A percentile compares a stretch with the other conserved stretches of the same genome.
Conservation (phyloP, 2,888 invertebrate species). For the Tipula helvola region DNA sequence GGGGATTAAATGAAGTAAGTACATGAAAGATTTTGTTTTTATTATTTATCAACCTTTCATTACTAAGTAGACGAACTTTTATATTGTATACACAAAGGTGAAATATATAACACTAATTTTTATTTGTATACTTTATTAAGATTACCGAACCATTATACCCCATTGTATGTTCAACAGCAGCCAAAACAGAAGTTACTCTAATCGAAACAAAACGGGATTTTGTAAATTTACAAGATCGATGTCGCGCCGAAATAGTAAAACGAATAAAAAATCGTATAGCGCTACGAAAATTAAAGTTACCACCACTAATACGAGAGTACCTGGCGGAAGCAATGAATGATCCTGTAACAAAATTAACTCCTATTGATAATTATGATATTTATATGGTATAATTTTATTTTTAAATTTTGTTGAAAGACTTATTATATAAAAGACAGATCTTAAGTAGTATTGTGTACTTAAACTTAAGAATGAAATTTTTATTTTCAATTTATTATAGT, state of each 20-base stretch:
- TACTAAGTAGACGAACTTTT: too few relatives aligned
- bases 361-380: slow-evolving; percentile 34
- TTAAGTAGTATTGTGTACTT: not conserved
- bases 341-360: slow-evolving; percentile 26
- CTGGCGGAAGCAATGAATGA: slow-evolving; percentile 42
- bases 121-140: slow-evolving; percentile 17
- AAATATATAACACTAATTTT: not conserved
- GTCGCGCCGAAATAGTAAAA: slow-evolving; percentile 48
- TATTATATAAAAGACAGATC: not conserved
- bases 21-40: not conserved
- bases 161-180: slow-evolving; percentile 58
- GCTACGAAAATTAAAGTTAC: slow-evolving; percentile 43
- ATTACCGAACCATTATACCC: slow-evolving; percentile 52
- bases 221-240: slow-evolving; percentile 54
- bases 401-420: not conserved
- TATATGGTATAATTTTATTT: slow-evolving; percentile 9
- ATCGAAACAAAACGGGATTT: slow-evolving; percentile 47
- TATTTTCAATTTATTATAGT: not conserved
- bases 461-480: not conserved
- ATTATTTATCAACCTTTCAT: not conserved
- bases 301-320: slow-evolving; percentile 43
- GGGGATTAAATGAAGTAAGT: slow-evolving; percentile 42
- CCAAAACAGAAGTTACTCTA: slow-evolving; percentile 60
- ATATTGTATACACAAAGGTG: not conserved
- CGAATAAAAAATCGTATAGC: slow-evolving; percentile 38